phyloP scores from a whole-genome alignment of 2,888 invertebrate species.

The Bellardia bayeri region DNA sequence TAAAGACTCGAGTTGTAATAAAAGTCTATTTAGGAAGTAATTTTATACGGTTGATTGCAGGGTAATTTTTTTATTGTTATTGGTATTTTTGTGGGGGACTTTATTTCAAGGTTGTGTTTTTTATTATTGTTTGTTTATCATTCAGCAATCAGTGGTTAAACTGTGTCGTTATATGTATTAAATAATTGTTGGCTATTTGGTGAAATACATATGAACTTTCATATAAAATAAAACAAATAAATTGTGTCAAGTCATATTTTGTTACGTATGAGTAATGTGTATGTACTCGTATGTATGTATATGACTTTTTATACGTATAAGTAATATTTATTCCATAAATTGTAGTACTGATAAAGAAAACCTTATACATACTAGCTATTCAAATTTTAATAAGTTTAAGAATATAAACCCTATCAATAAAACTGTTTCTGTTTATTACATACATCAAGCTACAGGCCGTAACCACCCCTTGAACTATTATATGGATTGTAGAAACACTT shows the following conservation, averaged over 20 bases:
- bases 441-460: too few species aligned
- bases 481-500: too few species aligned
- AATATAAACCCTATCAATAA: too few species aligned
- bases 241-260: background rate
- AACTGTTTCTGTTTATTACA: too few species aligned
- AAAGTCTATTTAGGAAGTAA: conserved; percentile 56
- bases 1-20: background rate
- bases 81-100: background rate
- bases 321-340: background rate
- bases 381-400: too few species aligned
- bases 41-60: conserved; percentile 27
- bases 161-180: conserved; percentile 17
- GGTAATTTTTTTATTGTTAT: background rate
- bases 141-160: conserved; percentile 18
- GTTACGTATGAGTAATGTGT: background rate
- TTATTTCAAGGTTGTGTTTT: conserved; percentile 33
- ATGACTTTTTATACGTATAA: background rate
- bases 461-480: too few species aligned
- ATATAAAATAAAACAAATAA: background rate
- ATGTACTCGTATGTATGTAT: background rate
- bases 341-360: background rate
- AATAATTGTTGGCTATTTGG: conserved; percentile 22
- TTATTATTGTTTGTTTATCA: conserved; percentile 44
- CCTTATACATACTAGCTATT: too few species aligned
- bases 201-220: background rate